Evolutionary conservation across 2,113 vertebrate species (phyloP), one percentile per base, ranked within the genome.

Genomic region (Etheostoma cragini): DNA sequence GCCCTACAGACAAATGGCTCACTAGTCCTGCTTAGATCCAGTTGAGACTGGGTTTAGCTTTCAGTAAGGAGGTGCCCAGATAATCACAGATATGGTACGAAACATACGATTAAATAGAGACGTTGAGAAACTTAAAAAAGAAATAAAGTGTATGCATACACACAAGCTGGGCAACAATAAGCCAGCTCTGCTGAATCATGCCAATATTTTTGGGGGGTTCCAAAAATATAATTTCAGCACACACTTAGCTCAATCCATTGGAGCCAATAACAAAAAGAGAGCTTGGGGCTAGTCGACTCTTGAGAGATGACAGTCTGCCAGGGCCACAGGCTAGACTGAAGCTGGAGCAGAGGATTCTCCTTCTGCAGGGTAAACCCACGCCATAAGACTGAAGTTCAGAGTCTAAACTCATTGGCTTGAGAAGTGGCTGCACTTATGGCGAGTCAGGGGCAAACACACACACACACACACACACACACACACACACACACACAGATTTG

Each of bases 121-220:
- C 19, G 65, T n/a, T 3, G 42, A 52, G 60, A 71, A 46, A 56
- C n/a, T 5, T 12, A 6, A 58, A 24, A 58, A 54, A 42, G 0
- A 12, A 72, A 65, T 2, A 14, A 4, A 68, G 69, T 26, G 17
- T 33, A 61, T 70, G 53, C 22, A 75, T 60, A 54, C 66, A 68
- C 64, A 83, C 75, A 68, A 12, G 35, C 56, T 81, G 69, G 60
- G 69, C 58, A 63, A 62, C 68, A 65, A 80, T 62, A 85, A 87
- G 82, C 84, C 45, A 61, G 65, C 76, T 84, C 78, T 61, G 72
- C 53, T 76, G 64, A 67, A 54, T 71, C 35, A 6, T 84, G 88
- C 82, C 91, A 90, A 82, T 72, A 88, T 91, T 83, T 85, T 24
- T 24, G 45, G 76, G 47, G 85, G 81, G 16, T 81, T 92, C 81